A percentile compares a stretch with the other conserved stretches of the same genome.
Evolutionary conservation across 2,888 invertebrate species (phyloP).

Genomic region (Brachylomia viminalis): DNA sequence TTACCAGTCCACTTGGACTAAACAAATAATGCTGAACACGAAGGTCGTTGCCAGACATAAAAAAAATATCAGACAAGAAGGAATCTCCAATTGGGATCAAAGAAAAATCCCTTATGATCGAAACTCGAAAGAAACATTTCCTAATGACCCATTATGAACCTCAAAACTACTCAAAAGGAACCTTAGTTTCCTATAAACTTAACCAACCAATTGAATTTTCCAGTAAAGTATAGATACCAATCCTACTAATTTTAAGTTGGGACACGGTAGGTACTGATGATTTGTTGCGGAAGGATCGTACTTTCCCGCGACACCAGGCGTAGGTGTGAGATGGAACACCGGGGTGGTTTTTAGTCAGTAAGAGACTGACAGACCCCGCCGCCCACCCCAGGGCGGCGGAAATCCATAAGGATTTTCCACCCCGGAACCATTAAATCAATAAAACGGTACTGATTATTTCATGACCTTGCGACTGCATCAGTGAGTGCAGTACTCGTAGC

Average conservation of each 20-base stretch:
- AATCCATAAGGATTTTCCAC: too few relatives aligned
- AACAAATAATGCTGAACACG: slow-evolving; percentile 31
- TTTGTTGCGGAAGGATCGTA: too few relatives aligned
- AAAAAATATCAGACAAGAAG: neutral
- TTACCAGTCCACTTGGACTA: neutral
- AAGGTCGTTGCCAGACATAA: neutral
- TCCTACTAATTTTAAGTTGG: neutral
- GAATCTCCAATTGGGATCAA: neutral
- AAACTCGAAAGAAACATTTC: neutral
- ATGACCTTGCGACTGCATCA: neutral
- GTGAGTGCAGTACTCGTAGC: neutral
- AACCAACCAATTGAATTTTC: neutral
- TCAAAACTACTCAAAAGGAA: neutral
- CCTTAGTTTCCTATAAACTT: neutral
- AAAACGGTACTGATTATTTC: too few relatives aligned
- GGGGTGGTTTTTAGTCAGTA: too few relatives aligned
- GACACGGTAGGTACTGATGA: too few relatives aligned
- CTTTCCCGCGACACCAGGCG: too few relatives aligned
- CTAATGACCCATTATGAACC: neutral
- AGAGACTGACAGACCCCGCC: too few relatives aligned
- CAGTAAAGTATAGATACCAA: neutral
- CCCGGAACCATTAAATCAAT: too few relatives aligned
- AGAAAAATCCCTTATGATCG: neutral
- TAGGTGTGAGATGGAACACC: too few relatives aligned
- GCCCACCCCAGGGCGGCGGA: too few relatives aligned